Evolutionary conservation across 2,113 vertebrate species (phyloP).

Genomic region (Periophthalmus modestus): DNA sequence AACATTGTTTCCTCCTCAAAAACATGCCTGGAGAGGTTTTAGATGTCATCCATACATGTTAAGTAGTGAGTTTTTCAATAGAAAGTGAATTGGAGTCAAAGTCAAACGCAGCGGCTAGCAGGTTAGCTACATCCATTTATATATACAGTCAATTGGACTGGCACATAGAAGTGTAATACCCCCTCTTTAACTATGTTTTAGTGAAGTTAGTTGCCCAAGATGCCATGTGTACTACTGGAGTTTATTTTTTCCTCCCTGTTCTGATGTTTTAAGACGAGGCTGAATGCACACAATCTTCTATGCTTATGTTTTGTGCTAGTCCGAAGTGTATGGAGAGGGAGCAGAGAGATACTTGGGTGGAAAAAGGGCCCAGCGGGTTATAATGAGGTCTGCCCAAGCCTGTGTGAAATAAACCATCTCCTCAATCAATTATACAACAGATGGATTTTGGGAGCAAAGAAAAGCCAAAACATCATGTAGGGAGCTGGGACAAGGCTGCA

Average conservation of each 20-base stretch:
- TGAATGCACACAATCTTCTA: slow-evolving; percentile 15
- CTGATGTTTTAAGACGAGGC: slow-evolving; percentile 21
- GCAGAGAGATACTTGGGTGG: slow-evolving; percentile 15
- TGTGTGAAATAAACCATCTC: slow-evolving; percentile 18
- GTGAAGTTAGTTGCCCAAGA: not conserved
- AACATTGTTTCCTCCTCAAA: no score
- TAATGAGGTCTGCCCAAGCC: not conserved
- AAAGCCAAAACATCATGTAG: slow-evolving; percentile 1
- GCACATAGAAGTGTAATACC: no score
- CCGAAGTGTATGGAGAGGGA: slow-evolving; percentile 12
- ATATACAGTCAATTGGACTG: no score
- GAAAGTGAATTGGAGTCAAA: no score
- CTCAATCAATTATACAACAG: slow-evolving; percentile 25
- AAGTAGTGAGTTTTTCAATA: no score
- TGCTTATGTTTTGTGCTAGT: slow-evolving; percentile 20
- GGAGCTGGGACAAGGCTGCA: not conserved
- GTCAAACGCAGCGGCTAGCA: no score
- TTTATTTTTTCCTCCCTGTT: slow-evolving; percentile 12
- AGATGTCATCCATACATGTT: no score
- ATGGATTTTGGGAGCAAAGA: slow-evolving; percentile 14
- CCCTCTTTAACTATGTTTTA: no score
- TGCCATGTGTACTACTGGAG: slow-evolving; percentile 2
- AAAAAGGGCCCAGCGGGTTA: slow-evolving; percentile 17
- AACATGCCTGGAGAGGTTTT: no score
- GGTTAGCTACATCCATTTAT: no score